Conservation (phyloP, 2,888 invertebrate genomes). For the Prosopocoilus inquinatus region DNA sequence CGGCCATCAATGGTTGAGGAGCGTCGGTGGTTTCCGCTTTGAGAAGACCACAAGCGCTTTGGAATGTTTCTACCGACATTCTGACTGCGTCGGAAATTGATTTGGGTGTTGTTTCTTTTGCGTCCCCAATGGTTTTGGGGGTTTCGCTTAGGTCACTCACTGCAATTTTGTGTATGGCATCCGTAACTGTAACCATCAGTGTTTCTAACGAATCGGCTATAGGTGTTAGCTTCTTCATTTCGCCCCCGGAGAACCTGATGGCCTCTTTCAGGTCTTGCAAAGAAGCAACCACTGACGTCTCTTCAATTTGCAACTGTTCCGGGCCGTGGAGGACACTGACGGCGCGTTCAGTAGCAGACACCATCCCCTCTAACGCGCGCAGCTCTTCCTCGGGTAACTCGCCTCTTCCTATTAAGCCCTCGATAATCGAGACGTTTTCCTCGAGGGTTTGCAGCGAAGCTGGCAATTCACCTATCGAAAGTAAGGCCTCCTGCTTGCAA, state of each 20-base stretch:
- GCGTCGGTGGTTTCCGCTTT: no score
- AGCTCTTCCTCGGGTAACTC: constrained; percentile 2
- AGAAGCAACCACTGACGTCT: constrained; percentile 24
- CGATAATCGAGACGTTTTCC: background rate
- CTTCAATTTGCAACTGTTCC: constrained; percentile 23
- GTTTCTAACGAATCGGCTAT: no score
- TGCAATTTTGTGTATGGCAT: no score
- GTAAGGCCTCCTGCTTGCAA: background rate
- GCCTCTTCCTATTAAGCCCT: background rate
- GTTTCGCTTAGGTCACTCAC: no score
- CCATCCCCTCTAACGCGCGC: constrained; percentile 20
- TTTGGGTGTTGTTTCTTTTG: no score
- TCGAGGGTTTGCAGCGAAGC: constrained; percentile 4
- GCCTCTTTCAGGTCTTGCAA: constrained; percentile 20
- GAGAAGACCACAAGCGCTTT: no score
- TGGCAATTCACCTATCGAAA: constrained; percentile 7
- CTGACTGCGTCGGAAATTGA: no score
- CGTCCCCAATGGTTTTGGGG: no score
- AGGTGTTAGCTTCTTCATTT: background rate
- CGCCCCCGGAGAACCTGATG: constrained; percentile 14
- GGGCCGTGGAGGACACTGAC: constrained; percentile 28
- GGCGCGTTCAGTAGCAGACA: constrained; percentile 20
- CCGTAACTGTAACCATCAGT: no score
- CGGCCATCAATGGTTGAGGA: no score
- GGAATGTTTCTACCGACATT: no score